Conservation (phyloP, 2,888 invertebrate species). For the Sclerodermus sp. region DNA sequence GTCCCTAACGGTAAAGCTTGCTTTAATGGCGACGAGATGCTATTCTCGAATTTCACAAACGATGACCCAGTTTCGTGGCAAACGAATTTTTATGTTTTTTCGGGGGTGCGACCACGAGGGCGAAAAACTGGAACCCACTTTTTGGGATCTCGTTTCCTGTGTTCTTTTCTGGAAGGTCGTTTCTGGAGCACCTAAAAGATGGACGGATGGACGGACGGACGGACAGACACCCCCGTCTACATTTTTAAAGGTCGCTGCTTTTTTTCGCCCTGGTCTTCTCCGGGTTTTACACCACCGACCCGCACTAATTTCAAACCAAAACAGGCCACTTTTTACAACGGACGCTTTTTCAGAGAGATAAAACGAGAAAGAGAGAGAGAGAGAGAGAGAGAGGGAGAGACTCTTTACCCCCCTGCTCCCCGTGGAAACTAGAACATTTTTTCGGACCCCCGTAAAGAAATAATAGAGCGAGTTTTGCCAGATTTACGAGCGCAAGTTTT, state of each 20-base stretch:
- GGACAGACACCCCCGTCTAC: conserved; percentile 1
- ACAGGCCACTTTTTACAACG: conserved; percentile 46
- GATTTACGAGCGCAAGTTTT: conserved; percentile 5
- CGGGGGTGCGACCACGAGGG: conserved; percentile 26
- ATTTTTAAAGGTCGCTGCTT: too few relatives aligned
- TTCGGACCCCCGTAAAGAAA: conserved; percentile 29
- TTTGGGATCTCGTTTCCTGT: conserved; percentile 44
- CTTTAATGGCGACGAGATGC: neutral
- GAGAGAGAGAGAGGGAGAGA: too few relatives aligned
- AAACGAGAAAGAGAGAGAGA: too few relatives aligned
- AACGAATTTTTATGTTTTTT: conserved; percentile 41
- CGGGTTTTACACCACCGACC: neutral
- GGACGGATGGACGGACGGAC: conserved; percentile 9
- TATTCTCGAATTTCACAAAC: neutral
- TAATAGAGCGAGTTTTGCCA: conserved; percentile 33
- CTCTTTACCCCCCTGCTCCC: too few relatives aligned
- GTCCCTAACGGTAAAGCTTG: conserved; percentile 4
- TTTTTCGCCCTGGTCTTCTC: too few relatives aligned
- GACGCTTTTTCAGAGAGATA: too few relatives aligned
- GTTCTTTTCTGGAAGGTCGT: conserved; percentile 29
- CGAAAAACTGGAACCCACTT: conserved; percentile 45
- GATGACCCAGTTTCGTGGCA: conserved; percentile 24
- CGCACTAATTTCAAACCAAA: conserved; percentile 52
- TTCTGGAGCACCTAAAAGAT: too few relatives aligned
- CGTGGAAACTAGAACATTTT: neutral